Percentiles rank a stretch among this genome's conserved stretches.
phyloP scores from a whole-genome alignment of 2,797 vertebrate species.

The Peromyscus melanophrys region DNA sequence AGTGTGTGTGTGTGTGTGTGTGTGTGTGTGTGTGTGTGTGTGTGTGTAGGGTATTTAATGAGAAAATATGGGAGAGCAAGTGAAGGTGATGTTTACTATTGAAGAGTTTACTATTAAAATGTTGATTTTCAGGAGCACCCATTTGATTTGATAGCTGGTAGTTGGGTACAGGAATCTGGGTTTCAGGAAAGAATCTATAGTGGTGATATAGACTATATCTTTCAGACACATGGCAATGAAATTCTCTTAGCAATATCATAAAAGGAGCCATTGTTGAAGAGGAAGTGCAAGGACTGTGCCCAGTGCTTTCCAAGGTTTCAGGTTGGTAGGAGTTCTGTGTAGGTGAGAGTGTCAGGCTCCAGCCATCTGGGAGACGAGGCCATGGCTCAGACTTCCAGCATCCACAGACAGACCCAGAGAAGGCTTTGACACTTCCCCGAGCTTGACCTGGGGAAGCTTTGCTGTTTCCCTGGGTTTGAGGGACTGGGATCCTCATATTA shows the following conservation, averaged over 20 bases:
- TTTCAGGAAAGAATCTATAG: conserved; percentile 1
- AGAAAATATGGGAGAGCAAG: background rate
- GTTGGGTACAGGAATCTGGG: background rate
- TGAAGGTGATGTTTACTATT: background rate
- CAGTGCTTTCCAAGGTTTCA: background rate
- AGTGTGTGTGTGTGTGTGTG: background rate
- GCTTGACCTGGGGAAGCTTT: background rate
- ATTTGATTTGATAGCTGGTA: background rate
- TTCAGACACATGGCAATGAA: background rate
- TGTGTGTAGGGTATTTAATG: background rate
- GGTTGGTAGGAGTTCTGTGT: background rate
- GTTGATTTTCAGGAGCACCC: conserved; percentile 23
- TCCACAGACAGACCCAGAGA: background rate
- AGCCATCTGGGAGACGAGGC: background rate
- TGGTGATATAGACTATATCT: background rate
- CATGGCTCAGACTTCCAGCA: no score
- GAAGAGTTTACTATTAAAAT: background rate
- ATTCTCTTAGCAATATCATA: background rate
- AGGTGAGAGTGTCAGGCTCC: background rate
- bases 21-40: background rate
- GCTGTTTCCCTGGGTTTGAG: background rate
- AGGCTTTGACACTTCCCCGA: background rate
- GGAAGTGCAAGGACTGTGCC: background rate
- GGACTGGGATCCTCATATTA: no score
- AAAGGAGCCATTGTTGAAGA: background rate